These are phyloP conservation scores for Pygathrix nemaeus DNA, from an alignment of 2,113 vertebrate genomes.

Conservation along the genomic window DNA sequence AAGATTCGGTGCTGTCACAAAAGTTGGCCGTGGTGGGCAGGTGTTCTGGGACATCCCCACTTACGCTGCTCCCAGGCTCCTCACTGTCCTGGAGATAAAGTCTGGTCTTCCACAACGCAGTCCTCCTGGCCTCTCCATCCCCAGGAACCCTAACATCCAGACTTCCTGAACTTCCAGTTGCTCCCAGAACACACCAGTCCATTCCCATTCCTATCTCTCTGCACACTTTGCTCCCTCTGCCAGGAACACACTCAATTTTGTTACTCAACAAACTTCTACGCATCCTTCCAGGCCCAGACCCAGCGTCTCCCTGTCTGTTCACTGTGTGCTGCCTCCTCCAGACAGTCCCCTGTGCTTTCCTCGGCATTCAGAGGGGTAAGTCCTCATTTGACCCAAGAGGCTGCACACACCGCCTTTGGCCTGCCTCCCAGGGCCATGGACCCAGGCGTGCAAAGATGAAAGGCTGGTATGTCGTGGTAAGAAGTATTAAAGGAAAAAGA, in stretches of 20 bases:
- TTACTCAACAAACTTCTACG: not conserved
- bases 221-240: not conserved
- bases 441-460: constrained; percentile 6
- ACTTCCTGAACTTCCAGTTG: not conserved
- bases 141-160: not conserved
- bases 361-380: not conserved
- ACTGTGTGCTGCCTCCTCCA: not conserved
- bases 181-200: not conserved
- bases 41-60: accelerated
- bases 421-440: not conserved
- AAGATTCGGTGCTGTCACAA: not conserved
- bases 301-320: not conserved
- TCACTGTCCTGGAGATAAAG: not conserved
- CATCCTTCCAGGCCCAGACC: not conserved
- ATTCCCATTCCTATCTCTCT: not conserved
- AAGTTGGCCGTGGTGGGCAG: not conserved
- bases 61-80: not conserved
- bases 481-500: not conserved
- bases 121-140: accelerated
- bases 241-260: not conserved
- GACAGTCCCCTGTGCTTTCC: not conserved
- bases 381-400: constrained; percentile 3
- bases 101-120: not conserved
- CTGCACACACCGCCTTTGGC: not conserved
- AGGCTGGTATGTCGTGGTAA: not conserved